These are phyloP conservation scores for Drosophila atroscutellata DNA, from an alignment of 2,888 invertebrate species.

Conservation along the genomic window DNA sequence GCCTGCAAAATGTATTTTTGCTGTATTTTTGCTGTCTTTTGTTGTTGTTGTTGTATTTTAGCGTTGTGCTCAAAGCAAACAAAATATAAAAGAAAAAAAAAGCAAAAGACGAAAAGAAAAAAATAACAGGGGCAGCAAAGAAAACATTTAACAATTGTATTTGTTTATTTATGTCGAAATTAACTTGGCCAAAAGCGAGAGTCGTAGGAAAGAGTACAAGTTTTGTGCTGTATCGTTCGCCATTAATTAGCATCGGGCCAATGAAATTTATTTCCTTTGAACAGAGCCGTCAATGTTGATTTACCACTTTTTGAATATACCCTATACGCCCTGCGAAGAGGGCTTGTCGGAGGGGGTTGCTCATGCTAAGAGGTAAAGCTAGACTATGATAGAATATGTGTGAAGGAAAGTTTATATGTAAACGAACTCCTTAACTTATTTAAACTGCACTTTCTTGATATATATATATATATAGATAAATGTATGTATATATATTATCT, in stretches of 20 bases:
- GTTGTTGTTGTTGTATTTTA: slow-evolving; percentile 21
- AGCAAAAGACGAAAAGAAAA: not conserved
- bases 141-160: slow-evolving; percentile 40
- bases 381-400: not conserved
- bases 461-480: too few relatives aligned
- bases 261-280: slow-evolving; percentile 45
- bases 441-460: too few relatives aligned
- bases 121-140: not conserved
- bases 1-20: slow-evolving; percentile 49
- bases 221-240: slow-evolving; percentile 16
- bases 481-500: too few relatives aligned
- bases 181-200: slow-evolving; percentile 37
- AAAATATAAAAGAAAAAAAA: slow-evolving; percentile 29
- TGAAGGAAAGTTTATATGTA: too few relatives aligned
- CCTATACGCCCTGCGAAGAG: not conserved
- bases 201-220: not conserved
- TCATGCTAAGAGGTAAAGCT: not conserved
- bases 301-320: not conserved
- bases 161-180: slow-evolving; percentile 59
- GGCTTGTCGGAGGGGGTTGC: not conserved
- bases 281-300: not conserved
- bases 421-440: too few relatives aligned
- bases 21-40: not conserved
- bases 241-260: slow-evolving; percentile 46
- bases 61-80: slow-evolving; percentile 37